phyloP scores from a whole-genome alignment of 2,888 invertebrate genomes.

The Sinotaia quadrata region DNA sequence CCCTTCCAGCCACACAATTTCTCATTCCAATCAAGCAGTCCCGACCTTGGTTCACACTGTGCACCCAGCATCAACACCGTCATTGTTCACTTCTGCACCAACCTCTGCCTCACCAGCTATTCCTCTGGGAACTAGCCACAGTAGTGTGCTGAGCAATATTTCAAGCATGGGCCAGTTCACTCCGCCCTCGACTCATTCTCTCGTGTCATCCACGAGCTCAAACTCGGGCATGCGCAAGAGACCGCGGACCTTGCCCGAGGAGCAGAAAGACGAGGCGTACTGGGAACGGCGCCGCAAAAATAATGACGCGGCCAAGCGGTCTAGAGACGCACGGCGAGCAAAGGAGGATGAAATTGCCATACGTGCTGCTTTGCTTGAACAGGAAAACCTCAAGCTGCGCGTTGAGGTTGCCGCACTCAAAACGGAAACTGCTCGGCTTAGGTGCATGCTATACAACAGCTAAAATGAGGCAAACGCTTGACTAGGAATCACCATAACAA shows the following conservation, averaged over 20 bases:
- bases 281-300: slow-evolving; percentile 91
- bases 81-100: slow-evolving; percentile 19
- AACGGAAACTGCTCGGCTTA: slow-evolving; percentile 77
- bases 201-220: slow-evolving; percentile 35
- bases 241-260: slow-evolving; percentile 66
- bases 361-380: slow-evolving; percentile 87
- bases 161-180: slow-evolving; percentile 22
- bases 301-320: slow-evolving; percentile 95
- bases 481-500: not conserved
- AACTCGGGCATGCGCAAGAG: slow-evolving; percentile 45
- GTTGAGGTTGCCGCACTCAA: slow-evolving; percentile 80
- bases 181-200: slow-evolving; percentile 22
- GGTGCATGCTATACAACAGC: slow-evolving; percentile 74
- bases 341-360: slow-evolving; percentile 95
- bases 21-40: no score
- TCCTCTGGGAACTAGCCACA: slow-evolving; percentile 21
- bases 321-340: slow-evolving; percentile 88
- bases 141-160: slow-evolving; percentile 10
- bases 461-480: no score
- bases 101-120: slow-evolving; percentile 35
- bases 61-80: slow-evolving; percentile 32
- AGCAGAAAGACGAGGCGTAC: slow-evolving; percentile 84
- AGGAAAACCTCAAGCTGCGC: slow-evolving; percentile 86
- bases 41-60: slow-evolving; percentile 20
- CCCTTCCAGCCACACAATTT: no score